Conservation (phyloP, 2,888 invertebrate genomes). For the Apodemia duryi region DNA sequence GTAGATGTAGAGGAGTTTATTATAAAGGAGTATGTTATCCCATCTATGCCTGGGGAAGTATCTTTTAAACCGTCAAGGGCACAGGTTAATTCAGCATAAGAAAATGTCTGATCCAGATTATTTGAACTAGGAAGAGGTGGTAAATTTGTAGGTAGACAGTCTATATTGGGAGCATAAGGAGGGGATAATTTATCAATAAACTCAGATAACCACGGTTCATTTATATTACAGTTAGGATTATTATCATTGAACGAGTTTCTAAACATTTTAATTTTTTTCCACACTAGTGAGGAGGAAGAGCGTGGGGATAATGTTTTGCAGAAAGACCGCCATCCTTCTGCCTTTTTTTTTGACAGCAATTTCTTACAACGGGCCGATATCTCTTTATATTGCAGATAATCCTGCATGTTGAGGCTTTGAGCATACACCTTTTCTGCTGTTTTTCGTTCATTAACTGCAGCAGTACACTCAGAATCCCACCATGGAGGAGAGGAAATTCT, state of each 20-base stretch:
- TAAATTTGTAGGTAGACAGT: background rate
- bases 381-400: background rate
- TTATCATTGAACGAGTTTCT: background rate
- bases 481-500: background rate
- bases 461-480: background rate
- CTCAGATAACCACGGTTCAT: background rate
- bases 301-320: too few species aligned
- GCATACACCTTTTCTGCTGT: background rate
- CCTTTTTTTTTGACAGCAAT: too few species aligned
- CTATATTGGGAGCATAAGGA: background rate
- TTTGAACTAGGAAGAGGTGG: background rate
- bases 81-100: background rate
- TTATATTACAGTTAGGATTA: background rate
- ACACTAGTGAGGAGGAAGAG: background rate
- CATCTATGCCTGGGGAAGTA: background rate
- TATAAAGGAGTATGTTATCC: background rate
- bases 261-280: constrained; percentile 1
- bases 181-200: background rate
- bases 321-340: too few species aligned
- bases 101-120: background rate
- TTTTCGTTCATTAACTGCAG: background rate
- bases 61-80: background rate
- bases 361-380: too few species aligned
- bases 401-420: background rate
- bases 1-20: too few species aligned